A percentile compares a stretch with the other conserved stretches of the same genome.
Conservation (phyloP, 2,888 invertebrate genomes). For the Metopia argyrocephala region DNA sequence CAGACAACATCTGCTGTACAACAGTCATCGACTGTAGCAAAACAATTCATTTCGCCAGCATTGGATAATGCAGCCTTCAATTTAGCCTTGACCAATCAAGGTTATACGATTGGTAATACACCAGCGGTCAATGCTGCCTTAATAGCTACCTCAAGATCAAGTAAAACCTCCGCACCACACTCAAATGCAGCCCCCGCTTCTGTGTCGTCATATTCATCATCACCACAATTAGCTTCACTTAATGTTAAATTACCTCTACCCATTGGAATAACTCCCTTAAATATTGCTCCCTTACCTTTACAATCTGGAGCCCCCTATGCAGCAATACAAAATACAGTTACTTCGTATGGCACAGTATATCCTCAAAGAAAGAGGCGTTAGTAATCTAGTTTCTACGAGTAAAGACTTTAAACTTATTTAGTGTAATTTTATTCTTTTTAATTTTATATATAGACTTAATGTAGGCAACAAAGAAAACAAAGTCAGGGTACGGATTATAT, state of each 20-base stretch:
- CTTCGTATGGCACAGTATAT: conserved; percentile 73
- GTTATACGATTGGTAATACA: conserved; percentile 68
- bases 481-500: conserved; percentile 36
- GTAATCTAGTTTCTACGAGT: background rate
- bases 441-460: background rate
- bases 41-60: conserved; percentile 70
- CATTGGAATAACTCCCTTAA: conserved; percentile 71
- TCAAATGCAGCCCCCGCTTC: background rate
- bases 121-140: conserved; percentile 9
- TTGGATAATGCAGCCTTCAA: conserved; percentile 74
- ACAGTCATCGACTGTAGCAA: conserved; percentile 50
- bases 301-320: conserved; percentile 74
- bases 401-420: conserved; percentile 30
- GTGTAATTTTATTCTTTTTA: conserved; percentile 35
- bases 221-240: conserved; percentile 62
- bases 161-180: background rate
- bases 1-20: background rate
- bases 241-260: conserved; percentile 74
- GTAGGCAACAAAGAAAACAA: background rate
- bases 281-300: conserved; percentile 72
- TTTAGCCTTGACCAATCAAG: conserved; percentile 71
- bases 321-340: conserved; percentile 70
- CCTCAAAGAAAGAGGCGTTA: conserved; percentile 68
- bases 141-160: background rate
- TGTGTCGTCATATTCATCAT: conserved; percentile 1